A percentile compares a stretch with the other conserved stretches of the same genome.
These are phyloP conservation scores for Drosophila gaucha DNA, from an alignment of 2,888 invertebrate species.

Conservation along the genomic window DNA sequence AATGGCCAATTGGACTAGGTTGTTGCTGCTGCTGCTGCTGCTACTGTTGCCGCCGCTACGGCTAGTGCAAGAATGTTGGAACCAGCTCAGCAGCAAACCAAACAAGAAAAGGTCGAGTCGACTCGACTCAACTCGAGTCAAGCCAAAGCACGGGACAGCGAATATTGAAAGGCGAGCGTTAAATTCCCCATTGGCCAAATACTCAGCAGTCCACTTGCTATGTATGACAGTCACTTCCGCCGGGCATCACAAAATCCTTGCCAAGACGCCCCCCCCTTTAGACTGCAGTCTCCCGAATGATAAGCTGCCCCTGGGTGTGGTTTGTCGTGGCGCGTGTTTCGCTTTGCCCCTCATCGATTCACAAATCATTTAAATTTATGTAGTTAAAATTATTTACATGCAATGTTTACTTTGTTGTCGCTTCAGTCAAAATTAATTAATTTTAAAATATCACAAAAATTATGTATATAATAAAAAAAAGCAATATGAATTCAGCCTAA, in stretches of 20 bases:
- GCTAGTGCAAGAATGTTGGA: constrained; percentile 42
- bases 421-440: constrained; percentile 69
- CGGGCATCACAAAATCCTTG: constrained; percentile 43
- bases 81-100: constrained; percentile 47
- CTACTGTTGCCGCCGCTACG: constrained; percentile 2
- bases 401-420: constrained; percentile 41
- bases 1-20: constrained; percentile 56
- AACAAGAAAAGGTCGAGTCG: constrained; percentile 47
- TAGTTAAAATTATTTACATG: constrained; percentile 30
- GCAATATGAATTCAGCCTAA: constrained; percentile 52
- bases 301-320: constrained; percentile 14
- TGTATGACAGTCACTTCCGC: constrained; percentile 45
- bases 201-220: constrained; percentile 29
- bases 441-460: constrained; percentile 65
- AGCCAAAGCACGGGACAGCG: constrained; percentile 17
- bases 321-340: constrained; percentile 8
- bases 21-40: constrained; percentile 22
- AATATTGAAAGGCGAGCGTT: constrained; percentile 66
- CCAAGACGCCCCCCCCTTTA: background rate
- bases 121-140: too few relatives aligned
- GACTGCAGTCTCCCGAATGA: too few relatives aligned
- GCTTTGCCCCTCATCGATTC: constrained; percentile 16
- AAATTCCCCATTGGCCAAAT: constrained; percentile 48
- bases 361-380: constrained; percentile 48
- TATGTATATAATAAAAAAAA: constrained; percentile 17